Evolutionary conservation across 2,113 vertebrate genomes (phyloP).

Genomic region (Amblyornis subalaris): DNA sequence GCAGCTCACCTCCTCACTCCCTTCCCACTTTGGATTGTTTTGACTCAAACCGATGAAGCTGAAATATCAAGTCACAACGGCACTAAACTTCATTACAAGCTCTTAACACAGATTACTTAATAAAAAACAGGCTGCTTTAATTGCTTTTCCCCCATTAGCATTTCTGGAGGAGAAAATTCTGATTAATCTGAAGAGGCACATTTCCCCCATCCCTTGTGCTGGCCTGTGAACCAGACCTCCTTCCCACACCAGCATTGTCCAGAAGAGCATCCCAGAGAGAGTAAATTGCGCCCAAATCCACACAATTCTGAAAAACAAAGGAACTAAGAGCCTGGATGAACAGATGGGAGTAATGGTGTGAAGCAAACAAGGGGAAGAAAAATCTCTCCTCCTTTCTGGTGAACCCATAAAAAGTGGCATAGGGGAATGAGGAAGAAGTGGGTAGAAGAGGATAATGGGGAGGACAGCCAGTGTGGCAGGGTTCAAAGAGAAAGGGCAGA

Average conservation of each 20-base stretch:
- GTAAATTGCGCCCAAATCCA: not conserved
- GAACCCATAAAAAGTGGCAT: constrained; percentile 71
- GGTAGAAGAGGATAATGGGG: constrained; percentile 63
- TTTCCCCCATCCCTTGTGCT: not conserved
- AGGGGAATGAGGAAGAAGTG: constrained; percentile 75
- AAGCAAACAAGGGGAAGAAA: constrained; percentile 79
- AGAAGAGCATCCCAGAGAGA: not conserved
- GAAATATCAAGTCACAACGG: constrained; percentile 76
- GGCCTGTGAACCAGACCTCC: constrained; percentile 1
- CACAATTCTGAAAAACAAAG: not conserved
- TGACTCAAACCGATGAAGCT: constrained; percentile 76
- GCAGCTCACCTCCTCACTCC: constrained; percentile 43
- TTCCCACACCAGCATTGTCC: not conserved
- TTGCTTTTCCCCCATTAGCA: constrained; percentile 78
- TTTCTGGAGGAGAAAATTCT: constrained; percentile 73
- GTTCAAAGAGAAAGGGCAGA: constrained; percentile 31
- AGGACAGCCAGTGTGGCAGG: constrained; percentile 43
- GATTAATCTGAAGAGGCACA: constrained; percentile 70
- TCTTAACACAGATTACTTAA: constrained; percentile 78
- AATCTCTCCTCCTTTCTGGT: constrained; percentile 74
- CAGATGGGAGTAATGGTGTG: constrained; percentile 89
- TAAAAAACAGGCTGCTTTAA: constrained; percentile 76
- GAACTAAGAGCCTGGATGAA: constrained; percentile 63
- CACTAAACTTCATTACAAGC: constrained; percentile 80
- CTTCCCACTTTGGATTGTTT: constrained; percentile 69